Base-by-base conservation (phyloP, 2,113 vertebrate genomes). In the Strix uralensis region DNA sequence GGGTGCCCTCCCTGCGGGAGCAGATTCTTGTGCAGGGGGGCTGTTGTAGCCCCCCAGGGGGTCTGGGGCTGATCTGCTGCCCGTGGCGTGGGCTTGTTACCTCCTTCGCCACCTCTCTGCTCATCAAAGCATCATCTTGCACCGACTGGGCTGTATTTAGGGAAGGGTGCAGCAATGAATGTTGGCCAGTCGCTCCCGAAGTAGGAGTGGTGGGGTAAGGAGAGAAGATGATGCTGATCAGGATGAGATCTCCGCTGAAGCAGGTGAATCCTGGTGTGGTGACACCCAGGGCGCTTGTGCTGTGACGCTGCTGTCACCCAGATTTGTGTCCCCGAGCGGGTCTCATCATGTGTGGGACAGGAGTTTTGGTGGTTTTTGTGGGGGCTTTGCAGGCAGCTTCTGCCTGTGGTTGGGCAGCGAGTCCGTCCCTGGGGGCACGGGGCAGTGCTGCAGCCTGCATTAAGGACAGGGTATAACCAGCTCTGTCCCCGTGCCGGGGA, bases 271-370 rank as follows among this genome's bases (percentile, higher is more conserved):
- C 40, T 46, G 40, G 32, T 7, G 61, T 1, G 1, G 42, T 2
- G n/a, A 5, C 49, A 51, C 40, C 3, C 32, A 2, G 17, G 16
- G 30, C 0, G 2, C 21, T 73, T 6, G 0, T 1, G 2, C n/a
- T 36, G 51, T 3, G 49, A 5, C 1, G 11, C 46, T 57, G 86
- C 66, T 67, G 38, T 27, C 75, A 17, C 80, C 15, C n/a, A 3
- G 4, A 5, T 17, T 10, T 13, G 0, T 2, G 46, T n/a, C 52
- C 73, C 52, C 32, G 32, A 0, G 5, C 1, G 34, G 23, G 23
- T 74, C 25, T 14, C 58, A 25, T 10, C 30, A 2, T 8, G 0
- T 1, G 10, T 26, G 70, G 44, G 34, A 5, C 0, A 7, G 57
- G 19, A 10, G 11, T 23, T 77, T 57, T 47, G 63, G 15, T 20